A percentile compares a stretch with the other conserved stretches of the same genome.
Conservation (phyloP, 2,888 invertebrate genomes). For the Watsonalla binaria region DNA sequence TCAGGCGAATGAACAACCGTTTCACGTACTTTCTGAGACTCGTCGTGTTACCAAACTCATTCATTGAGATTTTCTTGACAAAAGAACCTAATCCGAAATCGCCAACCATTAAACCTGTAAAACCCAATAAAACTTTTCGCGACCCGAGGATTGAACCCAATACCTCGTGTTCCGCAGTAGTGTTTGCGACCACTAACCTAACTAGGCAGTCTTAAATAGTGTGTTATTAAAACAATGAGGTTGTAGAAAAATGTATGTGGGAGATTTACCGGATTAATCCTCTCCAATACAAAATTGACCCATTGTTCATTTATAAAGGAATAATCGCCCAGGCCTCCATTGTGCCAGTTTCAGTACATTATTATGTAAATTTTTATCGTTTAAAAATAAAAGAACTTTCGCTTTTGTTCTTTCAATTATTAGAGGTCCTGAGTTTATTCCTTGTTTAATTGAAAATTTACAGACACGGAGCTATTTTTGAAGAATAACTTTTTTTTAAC, state of each 20-base stretch:
- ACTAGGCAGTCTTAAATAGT: not conserved
- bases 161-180: too few species aligned
- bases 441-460: not conserved
- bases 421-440: not conserved
- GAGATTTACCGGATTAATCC: conserved; percentile 17
- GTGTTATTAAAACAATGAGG: not conserved
- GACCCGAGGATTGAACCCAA: too few species aligned
- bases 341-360: conserved; percentile 6
- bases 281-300: conserved; percentile 22
- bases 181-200: too few species aligned
- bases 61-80: too few species aligned
- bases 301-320: conserved; percentile 21
- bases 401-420: not conserved
- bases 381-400: conserved; percentile 1
- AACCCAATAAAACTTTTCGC: too few species aligned
- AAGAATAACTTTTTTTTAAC: too few species aligned
- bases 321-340: conserved; percentile 8
- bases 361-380: conserved; percentile 12
- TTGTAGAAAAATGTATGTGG: conserved; percentile 8
- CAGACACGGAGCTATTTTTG: too few species aligned
- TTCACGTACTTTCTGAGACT: too few species aligned
- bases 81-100: too few species aligned
- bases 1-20: too few species aligned
- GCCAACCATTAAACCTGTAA: too few species aligned
- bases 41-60: too few species aligned